Base-by-base conservation (phyloP, 2,113 vertebrate genomes). In the Vanacampus margaritifer region DNA sequence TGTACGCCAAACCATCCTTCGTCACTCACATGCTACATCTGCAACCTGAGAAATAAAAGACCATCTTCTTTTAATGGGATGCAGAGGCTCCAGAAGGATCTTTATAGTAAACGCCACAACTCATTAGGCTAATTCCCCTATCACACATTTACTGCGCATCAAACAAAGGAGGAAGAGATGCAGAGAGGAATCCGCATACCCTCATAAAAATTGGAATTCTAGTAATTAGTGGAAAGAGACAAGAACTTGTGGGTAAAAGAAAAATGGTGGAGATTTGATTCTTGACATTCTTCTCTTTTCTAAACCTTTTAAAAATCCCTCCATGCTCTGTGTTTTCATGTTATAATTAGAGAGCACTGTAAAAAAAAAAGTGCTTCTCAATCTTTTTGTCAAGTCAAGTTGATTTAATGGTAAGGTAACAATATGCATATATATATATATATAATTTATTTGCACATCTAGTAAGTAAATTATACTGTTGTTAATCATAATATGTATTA, bases 81-180 rank as follows among this genome's bases (percentile, higher is more conserved):
- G 85, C 86, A 79, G 74, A 75, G 74, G 85, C 86, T 81, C 76
- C 72, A 80, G 75, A 79, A 82, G 74, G 80, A 85, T 89, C 87
- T 89, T 89, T 84, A 88, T 87, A 74, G 85, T 87, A 88, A 90
- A 82, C 80, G 79, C 82, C 83, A 86, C 84, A 88, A 86, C 87
- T 91, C 84, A 85, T 90, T 89, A 89, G 75, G 86, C 86, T 91
- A 91, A 91, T 91, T 89, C 91, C 84, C 86, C 79, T 79, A 89
- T 88, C 85, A 85, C 84, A 89, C 88, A 84, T 87, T 87, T 82
- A 89, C 86, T 90, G 81, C 48, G 67, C 86, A 77, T 85, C 86
- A 91, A 90, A 90, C 86, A 84, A 89, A 90, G 87, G 74, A 79
- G 69, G 72, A 67, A 72, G 78, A 71, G 43, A 28, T 41, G n/a